Base-by-base conservation (phyloP, 2,888 invertebrate genomes). In the Eupithecia dodoneata region DNA sequence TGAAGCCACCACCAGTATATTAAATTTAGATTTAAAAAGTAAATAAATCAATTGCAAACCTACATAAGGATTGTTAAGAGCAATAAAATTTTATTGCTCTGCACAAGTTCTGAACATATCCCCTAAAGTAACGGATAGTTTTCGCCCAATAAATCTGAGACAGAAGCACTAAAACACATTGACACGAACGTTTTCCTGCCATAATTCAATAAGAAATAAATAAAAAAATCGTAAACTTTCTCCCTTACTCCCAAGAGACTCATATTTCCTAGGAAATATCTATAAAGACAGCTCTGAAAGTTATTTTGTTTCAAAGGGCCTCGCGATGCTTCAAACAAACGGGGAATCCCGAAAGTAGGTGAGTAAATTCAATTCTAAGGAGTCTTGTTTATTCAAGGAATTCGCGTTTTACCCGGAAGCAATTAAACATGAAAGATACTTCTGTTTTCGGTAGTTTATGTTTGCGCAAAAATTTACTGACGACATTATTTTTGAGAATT, bases 261-360 rank as follows among this genome's bases (percentile, higher is more conserved):
- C 83, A 82, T 85, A 85, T 86, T 86, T 86, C 83, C 80, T 83
- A 74, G 79, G 77, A 81, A 80, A 84, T 86, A 87, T 86, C 84
- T 81, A 77, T 80, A 79, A 79, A 79, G 82, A 73, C 79, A 80
- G 78, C 71, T 77, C 72, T 67, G 81, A 81, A 82, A 85, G 83
- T 82, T 86, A 85, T 86, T 86, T 84, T 83, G 82, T 87, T 85
- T 87, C 85, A 85, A 86, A 86, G 83, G 80, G 74, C 75, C 80
- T 76, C 71, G 77, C 78, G 72, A 76, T 79, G 79, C 78, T 78
- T 81, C 74, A 76, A 83, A 83, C 79, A 75, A 79, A 30, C 30
- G 79, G 79, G 79, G 79, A 83, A 82, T 83, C 80, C 75, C 74
- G 71, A 84, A 84, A 83, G 77, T 59, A 73, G 71, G 52, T 75